phyloP scores from a whole-genome alignment of 2,113 vertebrate species.

The Mesitornis unicolor region DNA sequence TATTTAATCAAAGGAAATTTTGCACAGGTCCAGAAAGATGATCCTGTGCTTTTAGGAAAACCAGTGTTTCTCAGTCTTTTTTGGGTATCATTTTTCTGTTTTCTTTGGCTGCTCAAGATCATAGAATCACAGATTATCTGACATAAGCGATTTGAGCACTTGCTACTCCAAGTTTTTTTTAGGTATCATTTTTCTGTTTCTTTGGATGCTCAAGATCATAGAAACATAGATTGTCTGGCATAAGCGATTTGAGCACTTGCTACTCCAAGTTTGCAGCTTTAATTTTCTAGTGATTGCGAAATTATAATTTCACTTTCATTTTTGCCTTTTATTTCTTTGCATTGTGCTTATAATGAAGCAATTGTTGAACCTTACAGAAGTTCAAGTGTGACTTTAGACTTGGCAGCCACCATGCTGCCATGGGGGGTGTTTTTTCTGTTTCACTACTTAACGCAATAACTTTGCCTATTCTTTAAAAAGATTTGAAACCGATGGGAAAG shows the following conservation, averaged over 20 bases:
- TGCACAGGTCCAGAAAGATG: background rate
- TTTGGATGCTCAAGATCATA: background rate
- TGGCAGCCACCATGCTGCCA: background rate
- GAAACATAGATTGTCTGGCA: no score
- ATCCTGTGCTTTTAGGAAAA: background rate
- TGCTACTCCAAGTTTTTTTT: background rate
- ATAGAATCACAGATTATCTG: no score
- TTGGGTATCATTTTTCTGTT: background rate
- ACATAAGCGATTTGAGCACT: background rate
- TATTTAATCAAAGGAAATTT: background rate
- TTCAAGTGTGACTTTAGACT: background rate
- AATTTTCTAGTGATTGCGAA: background rate
- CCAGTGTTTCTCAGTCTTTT: background rate
- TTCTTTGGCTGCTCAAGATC: background rate
- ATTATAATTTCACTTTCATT: background rate
- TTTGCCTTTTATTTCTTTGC: background rate
- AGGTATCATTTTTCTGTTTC: background rate
- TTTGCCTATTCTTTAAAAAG: background rate
- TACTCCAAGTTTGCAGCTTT: background rate
- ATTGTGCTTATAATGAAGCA: background rate
- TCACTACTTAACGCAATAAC: background rate
- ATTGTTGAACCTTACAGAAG: background rate
- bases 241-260: no score
- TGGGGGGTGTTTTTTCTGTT: fast-evolving
- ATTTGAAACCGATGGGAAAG: background rate